Conservation (phyloP, 2,797 vertebrate genomes). For the Heteromormyrus szaboi region DNA sequence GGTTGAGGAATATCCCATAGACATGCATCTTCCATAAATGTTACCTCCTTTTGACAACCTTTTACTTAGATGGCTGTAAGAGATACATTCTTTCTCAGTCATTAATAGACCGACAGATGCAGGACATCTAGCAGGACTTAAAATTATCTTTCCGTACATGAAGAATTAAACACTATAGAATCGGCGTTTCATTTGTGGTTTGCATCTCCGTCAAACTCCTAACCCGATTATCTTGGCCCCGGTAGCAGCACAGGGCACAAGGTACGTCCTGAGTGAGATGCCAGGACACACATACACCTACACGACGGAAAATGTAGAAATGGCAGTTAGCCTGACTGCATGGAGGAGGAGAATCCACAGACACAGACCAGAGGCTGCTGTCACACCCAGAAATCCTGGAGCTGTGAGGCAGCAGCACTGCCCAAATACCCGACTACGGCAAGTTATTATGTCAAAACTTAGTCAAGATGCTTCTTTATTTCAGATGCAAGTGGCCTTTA, state of each 20-base stretch:
- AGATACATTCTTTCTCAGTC: not conserved
- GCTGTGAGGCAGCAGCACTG: not conserved
- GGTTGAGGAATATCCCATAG: not conserved
- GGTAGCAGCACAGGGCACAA: not conserved
- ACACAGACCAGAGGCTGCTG: not conserved
- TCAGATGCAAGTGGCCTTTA: not conserved
- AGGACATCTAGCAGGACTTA: not conserved
- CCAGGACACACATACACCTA: not conserved
- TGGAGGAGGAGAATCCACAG: not conserved
- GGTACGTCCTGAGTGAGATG: not conserved
- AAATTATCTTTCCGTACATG: not conserved
- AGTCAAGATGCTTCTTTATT: not conserved
- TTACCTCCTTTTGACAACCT: not conserved
- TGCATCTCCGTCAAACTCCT: not conserved
- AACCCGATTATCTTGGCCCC: not conserved
- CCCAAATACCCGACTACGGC: not conserved
- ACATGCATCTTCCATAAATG: not conserved
- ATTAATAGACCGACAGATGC: not conserved
- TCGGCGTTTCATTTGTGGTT: not conserved
- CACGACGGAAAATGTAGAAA: not conserved
- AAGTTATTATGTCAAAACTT: not conserved
- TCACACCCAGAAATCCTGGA: not conserved
- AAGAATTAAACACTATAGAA: not conserved
- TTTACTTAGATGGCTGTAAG: not conserved
- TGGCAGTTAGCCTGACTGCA: not conserved